These are phyloP conservation scores for Mixornis gularis DNA, from an alignment of 2,113 vertebrate species.

Conservation along the genomic window DNA sequence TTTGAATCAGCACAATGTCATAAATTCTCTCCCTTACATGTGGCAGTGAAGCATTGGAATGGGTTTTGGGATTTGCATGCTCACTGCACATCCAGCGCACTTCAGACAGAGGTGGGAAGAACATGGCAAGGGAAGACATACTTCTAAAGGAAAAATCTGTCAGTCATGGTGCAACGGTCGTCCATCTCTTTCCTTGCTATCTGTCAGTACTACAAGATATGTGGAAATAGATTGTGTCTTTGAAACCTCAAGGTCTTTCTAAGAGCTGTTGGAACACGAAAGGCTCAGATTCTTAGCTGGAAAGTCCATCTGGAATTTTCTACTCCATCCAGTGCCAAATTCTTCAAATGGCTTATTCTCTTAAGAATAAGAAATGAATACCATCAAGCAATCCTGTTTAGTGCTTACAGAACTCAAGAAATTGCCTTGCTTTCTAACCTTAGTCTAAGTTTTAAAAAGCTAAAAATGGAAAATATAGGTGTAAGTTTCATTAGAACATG, in stretches of 20 bases:
- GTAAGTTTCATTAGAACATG: neutral
- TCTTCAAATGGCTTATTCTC: neutral
- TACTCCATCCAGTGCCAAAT: neutral
- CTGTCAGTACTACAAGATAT: neutral
- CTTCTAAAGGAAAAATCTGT: conserved; percentile 42
- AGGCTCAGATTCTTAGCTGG: neutral
- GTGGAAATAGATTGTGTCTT: conserved; percentile 39
- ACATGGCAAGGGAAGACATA: neutral
- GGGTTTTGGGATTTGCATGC: conserved; percentile 42
- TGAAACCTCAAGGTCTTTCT: conserved; percentile 50
- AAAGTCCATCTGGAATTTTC: conserved; percentile 9
- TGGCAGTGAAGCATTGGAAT: conserved; percentile 50
- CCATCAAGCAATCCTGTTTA: neutral
- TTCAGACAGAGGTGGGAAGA: neutral
- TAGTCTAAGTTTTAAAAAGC: neutral
- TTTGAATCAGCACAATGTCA: conserved; percentile 53
- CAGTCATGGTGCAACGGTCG: neutral
- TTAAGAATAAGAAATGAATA: neutral
- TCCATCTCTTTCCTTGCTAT: conserved; percentile 10
- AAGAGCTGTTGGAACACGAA: neutral
- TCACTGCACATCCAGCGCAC: conserved; percentile 14
- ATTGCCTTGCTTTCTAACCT: neutral
- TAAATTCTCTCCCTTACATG: conserved; percentile 1
- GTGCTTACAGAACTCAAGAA: neutral
- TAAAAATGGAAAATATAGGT: neutral